Evolutionary conservation across 2,113 vertebrate genomes (phyloP), one percentile per base, ranked within the genome.

Genomic region (Eleginops maclovinus): DNA sequence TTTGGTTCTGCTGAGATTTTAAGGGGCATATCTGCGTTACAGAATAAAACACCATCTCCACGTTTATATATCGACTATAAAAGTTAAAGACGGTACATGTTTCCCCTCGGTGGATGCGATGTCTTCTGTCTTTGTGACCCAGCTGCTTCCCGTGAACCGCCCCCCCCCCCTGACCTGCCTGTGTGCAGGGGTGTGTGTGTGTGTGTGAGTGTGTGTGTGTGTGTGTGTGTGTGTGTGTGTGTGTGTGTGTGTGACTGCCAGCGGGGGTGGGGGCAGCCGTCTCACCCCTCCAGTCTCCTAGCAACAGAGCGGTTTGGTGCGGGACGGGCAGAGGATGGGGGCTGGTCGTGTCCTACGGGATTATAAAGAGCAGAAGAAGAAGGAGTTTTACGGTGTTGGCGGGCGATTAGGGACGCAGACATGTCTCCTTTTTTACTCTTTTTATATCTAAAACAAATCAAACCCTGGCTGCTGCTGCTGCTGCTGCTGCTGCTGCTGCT

Each of bases 241-340:
- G 77, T 76, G 80, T 58, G 79, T 72, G 87, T 82, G 81, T 72
- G 83, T 17, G 87, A 93, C 91, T 93, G 93, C 93, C 93, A 92
- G 88, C 86, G 93, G 93, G 93, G 92, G 88, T 92, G 93, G 93
- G 93, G 94, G 93, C 91, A 90, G 94, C 87, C 86, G 85, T 92
- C 92, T 94, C 92, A 94, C 93, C 93, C 94, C 94, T 94, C 92
- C 91, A 94, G 95, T 95, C 93, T 95, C 95, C 95, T 95, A 95
- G 94, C 95, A 95, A 95, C 95, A 94, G 94, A 94, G 94, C 94
- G 92, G 94, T 94, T 94, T 95, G 93, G 92, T 93, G 93, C 87
- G 93, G 94, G 94, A 95, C 93, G 87, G 93, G 72, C 63, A 88
- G 91, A 84, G 88, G 90, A 92, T 91, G 90, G 90, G 90, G 88